Evolutionary conservation across 2,113 vertebrate species (phyloP).

Genomic region (Gobius niger): DNA sequence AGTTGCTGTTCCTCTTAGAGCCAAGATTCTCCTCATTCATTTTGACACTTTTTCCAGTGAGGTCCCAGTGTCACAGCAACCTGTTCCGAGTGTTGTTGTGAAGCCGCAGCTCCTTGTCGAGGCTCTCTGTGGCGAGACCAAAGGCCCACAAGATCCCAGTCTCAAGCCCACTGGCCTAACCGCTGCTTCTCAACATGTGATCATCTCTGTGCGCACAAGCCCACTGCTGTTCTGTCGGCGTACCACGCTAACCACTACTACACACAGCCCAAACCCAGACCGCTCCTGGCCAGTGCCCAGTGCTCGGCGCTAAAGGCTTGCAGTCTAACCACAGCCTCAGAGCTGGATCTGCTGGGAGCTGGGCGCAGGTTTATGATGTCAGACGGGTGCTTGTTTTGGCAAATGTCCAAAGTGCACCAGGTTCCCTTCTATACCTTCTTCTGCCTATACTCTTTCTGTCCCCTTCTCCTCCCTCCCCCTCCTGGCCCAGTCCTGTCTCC

Average conservation of each 20-base stretch:
- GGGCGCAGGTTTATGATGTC: slow-evolving; percentile 79
- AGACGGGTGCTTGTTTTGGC: slow-evolving; percentile 78
- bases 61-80: slow-evolving; percentile 48
- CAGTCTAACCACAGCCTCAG: slow-evolving; percentile 66
- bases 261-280: slow-evolving; percentile 68
- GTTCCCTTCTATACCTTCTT: slow-evolving; percentile 68
- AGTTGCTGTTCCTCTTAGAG: slow-evolving; percentile 54
- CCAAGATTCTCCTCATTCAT: slow-evolving; percentile 43
- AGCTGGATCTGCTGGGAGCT: slow-evolving; percentile 70
- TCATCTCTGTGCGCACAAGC: slow-evolving; percentile 48
- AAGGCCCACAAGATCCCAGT: slow-evolving; percentile 46
- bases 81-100: slow-evolving; percentile 43
- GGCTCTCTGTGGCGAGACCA: slow-evolving; percentile 39
- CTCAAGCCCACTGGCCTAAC: slow-evolving; percentile 54
- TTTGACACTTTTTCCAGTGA: slow-evolving; percentile 30
- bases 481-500: slow-evolving; percentile 60
- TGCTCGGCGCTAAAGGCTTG: slow-evolving; percentile 48
- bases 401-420: slow-evolving; percentile 63
- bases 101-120: slow-evolving; percentile 52
- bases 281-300: slow-evolving; percentile 57
- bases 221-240: slow-evolving; percentile 55
- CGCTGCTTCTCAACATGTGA: slow-evolving; percentile 58
- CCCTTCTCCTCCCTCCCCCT: slow-evolving; percentile 69
- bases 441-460: slow-evolving; percentile 60
- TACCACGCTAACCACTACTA: slow-evolving; percentile 70